These are phyloP conservation scores for Taenioides sp. DNA, from an alignment of 2,797 vertebrate species.

Conservation along the genomic window DNA sequence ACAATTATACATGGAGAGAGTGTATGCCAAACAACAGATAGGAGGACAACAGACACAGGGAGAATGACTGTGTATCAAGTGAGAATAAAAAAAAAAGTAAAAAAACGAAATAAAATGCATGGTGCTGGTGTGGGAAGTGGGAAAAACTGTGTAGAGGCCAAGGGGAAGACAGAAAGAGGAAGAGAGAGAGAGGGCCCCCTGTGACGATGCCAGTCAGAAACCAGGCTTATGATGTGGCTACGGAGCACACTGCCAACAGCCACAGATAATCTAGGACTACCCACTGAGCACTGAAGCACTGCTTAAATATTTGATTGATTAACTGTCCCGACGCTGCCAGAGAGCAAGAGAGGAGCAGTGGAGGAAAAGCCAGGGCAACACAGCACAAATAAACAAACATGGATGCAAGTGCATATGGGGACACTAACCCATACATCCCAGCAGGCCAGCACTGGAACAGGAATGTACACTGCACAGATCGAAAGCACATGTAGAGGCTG, in stretches of 20 bases:
- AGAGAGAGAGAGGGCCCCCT: constrained; percentile 29
- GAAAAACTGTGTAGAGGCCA: constrained; percentile 56
- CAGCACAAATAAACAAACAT: constrained; percentile 70
- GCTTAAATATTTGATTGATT: constrained; percentile 87
- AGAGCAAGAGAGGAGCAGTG: constrained; percentile 70
- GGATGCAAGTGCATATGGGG: constrained; percentile 63
- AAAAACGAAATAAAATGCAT: constrained; percentile 42
- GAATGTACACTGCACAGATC: constrained; percentile 52
- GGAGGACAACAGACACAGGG: constrained; percentile 41
- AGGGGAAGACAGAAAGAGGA: constrained; percentile 28
- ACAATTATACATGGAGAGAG: constrained; percentile 66
- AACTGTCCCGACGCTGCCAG: constrained; percentile 77
- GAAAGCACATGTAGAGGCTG: constrained; percentile 50
- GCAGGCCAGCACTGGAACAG: constrained; percentile 61
- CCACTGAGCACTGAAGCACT: constrained; percentile 80
- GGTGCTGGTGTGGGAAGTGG: constrained; percentile 33
- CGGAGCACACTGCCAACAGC: constrained; percentile 70
- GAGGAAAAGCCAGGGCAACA: constrained; percentile 61
- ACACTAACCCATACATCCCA: constrained; percentile 66
- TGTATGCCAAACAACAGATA: constrained; percentile 50
- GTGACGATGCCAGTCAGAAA: constrained; percentile 70
- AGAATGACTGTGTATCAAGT: constrained; percentile 45
- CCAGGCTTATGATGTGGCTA: constrained; percentile 74
- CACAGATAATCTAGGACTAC: constrained; percentile 78
- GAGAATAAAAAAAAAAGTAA: constrained; percentile 26